Percentiles rank a stretch among this genome's conserved stretches.
Conservation (phyloP, 2,888 invertebrate genomes). For the Zygogramma bicolorata region DNA sequence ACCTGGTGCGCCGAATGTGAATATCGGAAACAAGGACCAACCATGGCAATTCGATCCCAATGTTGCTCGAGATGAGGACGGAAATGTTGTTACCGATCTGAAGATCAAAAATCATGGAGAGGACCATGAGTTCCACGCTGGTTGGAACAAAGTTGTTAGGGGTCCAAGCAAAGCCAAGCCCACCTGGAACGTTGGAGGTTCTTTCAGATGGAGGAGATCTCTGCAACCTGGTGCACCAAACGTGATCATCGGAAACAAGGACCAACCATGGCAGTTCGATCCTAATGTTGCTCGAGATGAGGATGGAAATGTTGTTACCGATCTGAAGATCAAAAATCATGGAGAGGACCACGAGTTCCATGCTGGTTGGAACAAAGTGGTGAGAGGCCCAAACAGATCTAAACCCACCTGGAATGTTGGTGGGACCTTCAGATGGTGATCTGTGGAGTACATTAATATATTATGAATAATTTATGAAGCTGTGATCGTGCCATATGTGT, state of each 20-base stretch:
- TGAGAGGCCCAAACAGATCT: slow-evolving; percentile 39
- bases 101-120: slow-evolving; percentile 35
- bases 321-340: slow-evolving; percentile 33
- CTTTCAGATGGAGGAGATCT: not conserved
- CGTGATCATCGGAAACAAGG: not conserved
- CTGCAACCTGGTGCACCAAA: too few relatives aligned
- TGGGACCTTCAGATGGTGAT: slow-evolving; percentile 34
- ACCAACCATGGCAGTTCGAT: slow-evolving; percentile 14
- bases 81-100: slow-evolving; percentile 36
- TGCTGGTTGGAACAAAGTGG: slow-evolving; percentile 39
- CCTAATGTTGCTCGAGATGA: slow-evolving; percentile 16
- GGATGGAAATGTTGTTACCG: slow-evolving; percentile 36
- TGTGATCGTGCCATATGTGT: not conserved
- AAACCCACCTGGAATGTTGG: slow-evolving; percentile 42
- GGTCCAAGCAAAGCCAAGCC: not conserved
- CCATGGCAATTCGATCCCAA: slow-evolving; percentile 11
- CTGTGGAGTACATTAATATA: not conserved
- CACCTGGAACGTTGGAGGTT: not conserved
- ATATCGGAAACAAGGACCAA: not conserved
- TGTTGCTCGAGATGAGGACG: slow-evolving; percentile 13
- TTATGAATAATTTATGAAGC: not conserved
- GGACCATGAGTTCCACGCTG: slow-evolving; percentile 41
- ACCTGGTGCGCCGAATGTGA: not conserved
- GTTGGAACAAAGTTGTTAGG: slow-evolving; percentile 21
- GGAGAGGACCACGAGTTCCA: slow-evolving; percentile 41